Evolutionary conservation across 2,797 vertebrate genomes (phyloP), one percentile per base, ranked within the genome.

Genomic region (Darevskia nairensis): DNA sequence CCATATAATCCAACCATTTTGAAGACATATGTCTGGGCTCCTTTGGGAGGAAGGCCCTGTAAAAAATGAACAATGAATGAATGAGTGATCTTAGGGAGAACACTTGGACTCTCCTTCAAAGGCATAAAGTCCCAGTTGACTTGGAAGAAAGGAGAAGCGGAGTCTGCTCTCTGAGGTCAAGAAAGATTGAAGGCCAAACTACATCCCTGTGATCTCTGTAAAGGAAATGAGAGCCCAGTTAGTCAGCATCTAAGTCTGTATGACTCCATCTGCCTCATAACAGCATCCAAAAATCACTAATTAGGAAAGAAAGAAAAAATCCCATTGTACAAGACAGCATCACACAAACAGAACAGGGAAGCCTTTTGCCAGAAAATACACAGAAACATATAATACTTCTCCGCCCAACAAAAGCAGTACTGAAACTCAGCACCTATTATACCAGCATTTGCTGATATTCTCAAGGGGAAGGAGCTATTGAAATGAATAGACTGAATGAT

Each of bases 221-320:
- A 29, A 32, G 9, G 86, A 83, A 78, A 13, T 71, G 44, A 50
- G 68, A 41, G 46, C 29, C 61, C 55, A 27, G 84, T 50, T 72
- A 72, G 27, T 84, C 66, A n/a, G 29, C 8, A 50, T 76, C 59
- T 82, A 44, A 50, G 13, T 29, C 29, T 77, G 21, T 32, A 46
- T 46, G 41, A 46, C 11, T 23, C 19, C 35, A 68, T 69, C 61
- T 3, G 41, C 35, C 61, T 68, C 64, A 66, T 23, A 84, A 46
- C 44, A 88, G 27, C 44, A 84, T 39, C 84, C 77, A 86, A 90
- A 76, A 85, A 80, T 89, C 13, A 46, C 86, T 71, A 77, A 21
- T 8, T 17, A 71, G 76, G 75, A 8, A 35, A n/a, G 69, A 59
- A 81, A 76, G 15, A 11, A 1, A 46, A 82, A 46, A 39, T 55